Conservation (phyloP, 2,888 invertebrate species). For the Mesorhabditis sp. region DNA sequence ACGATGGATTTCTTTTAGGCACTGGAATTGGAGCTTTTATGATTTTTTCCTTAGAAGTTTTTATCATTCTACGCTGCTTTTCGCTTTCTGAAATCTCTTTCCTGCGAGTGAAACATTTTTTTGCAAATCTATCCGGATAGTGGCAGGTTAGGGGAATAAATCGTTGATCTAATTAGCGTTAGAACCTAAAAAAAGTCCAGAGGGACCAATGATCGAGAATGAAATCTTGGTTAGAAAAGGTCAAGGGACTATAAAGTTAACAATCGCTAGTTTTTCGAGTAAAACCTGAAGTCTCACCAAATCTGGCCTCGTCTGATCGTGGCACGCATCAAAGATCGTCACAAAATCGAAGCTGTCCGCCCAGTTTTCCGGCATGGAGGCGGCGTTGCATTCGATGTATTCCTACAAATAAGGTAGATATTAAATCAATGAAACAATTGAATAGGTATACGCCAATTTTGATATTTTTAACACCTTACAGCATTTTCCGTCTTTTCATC, state of each 20-base stretch:
- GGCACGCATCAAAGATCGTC: conserved; percentile 31
- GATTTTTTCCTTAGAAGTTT: not conserved
- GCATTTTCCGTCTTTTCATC: not conserved
- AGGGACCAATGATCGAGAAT: no score
- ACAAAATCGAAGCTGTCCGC: conserved; percentile 23
- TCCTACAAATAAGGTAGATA: not conserved
- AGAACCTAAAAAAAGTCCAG: no score
- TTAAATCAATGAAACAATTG: no score
- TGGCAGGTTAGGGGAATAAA: not conserved
- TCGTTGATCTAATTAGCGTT: not conserved
- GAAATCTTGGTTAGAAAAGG: no score
- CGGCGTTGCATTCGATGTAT: not conserved
- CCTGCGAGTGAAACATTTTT: no score
- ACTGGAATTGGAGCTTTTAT: conserved; percentile 24
- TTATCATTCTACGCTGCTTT: no score
- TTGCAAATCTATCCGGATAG: no score
- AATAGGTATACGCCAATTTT: conserved; percentile 19
- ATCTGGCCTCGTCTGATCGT: conserved; percentile 28
- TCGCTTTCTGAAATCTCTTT: no score
- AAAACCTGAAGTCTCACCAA: conserved; percentile 22
- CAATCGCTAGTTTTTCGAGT: no score
- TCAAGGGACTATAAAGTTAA: no score
- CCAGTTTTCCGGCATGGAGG: not conserved
- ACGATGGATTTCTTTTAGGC: conserved; percentile 40
- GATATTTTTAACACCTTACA: conserved; percentile 10